A percentile compares a stretch with the other conserved stretches of the same genome.
These are phyloP conservation scores for Rhorus exstirpatorius DNA, from an alignment of 2,888 invertebrate genomes.

Conservation along the genomic window DNA sequence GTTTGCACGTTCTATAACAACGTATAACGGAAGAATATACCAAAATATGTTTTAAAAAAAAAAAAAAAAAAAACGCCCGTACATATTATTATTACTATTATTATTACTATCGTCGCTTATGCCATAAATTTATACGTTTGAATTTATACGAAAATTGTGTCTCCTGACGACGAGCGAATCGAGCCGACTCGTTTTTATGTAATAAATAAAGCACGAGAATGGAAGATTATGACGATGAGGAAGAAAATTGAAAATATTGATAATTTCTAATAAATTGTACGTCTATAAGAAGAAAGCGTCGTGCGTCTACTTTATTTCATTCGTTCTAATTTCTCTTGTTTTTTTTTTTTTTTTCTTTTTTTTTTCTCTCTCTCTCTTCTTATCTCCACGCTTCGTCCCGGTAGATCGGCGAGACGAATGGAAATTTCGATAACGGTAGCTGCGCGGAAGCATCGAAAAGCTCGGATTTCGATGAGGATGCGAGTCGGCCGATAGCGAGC, in stretches of 20 bases:
- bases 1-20: not conserved
- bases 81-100: not conserved
- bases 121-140: constrained; percentile 57
- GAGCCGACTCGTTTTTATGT: constrained; percentile 52
- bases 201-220: constrained; percentile 39
- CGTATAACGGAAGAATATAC: constrained; percentile 8
- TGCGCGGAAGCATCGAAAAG: constrained; percentile 54
- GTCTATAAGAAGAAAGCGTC: constrained; percentile 72
- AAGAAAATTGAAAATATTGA: constrained; percentile 5
- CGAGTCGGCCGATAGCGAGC: too few relatives aligned
- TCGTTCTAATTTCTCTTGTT: constrained; percentile 62
- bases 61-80: too few relatives aligned
- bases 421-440: constrained; percentile 74
- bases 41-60: constrained; percentile 53
- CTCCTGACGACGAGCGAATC: constrained; percentile 27
- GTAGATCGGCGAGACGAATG: constrained; percentile 77
- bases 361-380: constrained; percentile 56
- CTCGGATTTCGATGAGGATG: constrained; percentile 61
- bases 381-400: constrained; percentile 75
- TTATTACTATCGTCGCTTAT: not conserved
- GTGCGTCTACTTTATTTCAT: constrained; percentile 75
- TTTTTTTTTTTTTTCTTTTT: constrained; percentile 71
- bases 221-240: not conserved
- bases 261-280: constrained; percentile 81
- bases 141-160: constrained; percentile 46